Evolutionary conservation across 1,140 invertebrate species (phyloP), one percentile per base, ranked within the genome.

Genomic region (Zaprionus vittiger): DNA sequence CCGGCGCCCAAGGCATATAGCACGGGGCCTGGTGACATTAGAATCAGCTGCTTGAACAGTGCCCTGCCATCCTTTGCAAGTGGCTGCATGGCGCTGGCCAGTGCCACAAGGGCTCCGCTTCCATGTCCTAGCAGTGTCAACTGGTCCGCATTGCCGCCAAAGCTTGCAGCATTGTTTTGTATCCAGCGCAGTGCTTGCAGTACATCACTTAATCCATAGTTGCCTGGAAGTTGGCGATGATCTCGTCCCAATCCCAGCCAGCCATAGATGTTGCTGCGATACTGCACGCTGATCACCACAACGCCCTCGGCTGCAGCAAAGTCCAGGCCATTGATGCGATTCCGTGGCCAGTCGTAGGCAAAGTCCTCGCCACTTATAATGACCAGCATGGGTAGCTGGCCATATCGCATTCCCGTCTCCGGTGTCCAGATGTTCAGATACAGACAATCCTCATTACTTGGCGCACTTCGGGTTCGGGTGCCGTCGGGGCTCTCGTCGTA

Each of bases 121-220:
- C 91, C 92, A 91, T 97, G 95, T 2, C 96, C 96, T 61, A 96
- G 93, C 2, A 97, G 84, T 0, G 96, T 97, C 0, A 97, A 93
- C 37, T 94, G 93, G 14, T 94, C 92, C 0, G 95, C 93, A 93
- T 97, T 95, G 6, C 96, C 96, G 2, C 96, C 96, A 82, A 97
- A 97, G 17, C 94, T 93, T 17, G 92, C 92, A 47, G 97, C 96
- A 91, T 97, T 96, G 63, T 95, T 94, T 59, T 94, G 93, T 2
- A 97, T 93, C 96, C 96, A 97, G 17, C 95, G 79, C 15, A 97
- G 81, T 1, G 96, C 96, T 63, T 96, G 86, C 69, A 95, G 95
- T 72, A 97, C 96, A 91, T 97, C 96, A 61, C 96, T 92, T 12
- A 97, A 82, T 2, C 96, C 96, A 26, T 96, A 94, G 86, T 97